phyloP scores from a whole-genome alignment of 2,113 vertebrate species.

The Galbula dea region DNA sequence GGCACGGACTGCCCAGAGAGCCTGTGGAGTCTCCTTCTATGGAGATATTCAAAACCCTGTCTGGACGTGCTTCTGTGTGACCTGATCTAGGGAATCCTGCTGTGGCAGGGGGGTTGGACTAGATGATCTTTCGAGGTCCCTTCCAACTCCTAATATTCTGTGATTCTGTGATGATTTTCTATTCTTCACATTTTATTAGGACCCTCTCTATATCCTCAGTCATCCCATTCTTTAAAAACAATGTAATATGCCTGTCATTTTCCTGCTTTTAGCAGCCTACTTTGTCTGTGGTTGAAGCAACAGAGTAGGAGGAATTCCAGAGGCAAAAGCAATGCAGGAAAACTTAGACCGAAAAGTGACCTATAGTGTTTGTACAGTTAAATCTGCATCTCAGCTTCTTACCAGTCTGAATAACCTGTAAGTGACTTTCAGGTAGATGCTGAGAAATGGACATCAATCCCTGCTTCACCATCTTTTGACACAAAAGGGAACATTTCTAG shows the following conservation, averaged over 20 bases:
- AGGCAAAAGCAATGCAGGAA: not conserved
- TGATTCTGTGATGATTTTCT: not conserved
- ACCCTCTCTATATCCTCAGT: not conserved
- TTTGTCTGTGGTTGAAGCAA: not conserved
- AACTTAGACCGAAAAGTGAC: not conserved
- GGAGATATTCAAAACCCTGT: too few relatives aligned
- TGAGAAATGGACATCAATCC: not conserved
- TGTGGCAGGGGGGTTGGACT: too few relatives aligned
- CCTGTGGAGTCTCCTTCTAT: too few relatives aligned
- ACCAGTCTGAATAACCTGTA: not conserved
- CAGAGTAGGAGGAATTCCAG: not conserved
- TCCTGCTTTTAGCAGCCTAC: not conserved
- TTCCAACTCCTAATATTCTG: too few relatives aligned
- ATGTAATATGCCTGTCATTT: fast-evolving
- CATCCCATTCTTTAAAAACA: not conserved
- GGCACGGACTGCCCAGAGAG: too few relatives aligned
- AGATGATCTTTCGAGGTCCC: too few relatives aligned
- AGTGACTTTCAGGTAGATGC: not conserved
- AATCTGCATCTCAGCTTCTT: not conserved
- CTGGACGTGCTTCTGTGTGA: too few relatives aligned
- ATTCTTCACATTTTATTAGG: not conserved
- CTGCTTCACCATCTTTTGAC: not conserved
- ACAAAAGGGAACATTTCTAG: not conserved
- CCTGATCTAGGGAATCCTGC: too few relatives aligned
- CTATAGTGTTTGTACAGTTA: not conserved